Base-by-base conservation (phyloP, 2,113 vertebrate genomes). In the Grammomys surdaster region DNA sequence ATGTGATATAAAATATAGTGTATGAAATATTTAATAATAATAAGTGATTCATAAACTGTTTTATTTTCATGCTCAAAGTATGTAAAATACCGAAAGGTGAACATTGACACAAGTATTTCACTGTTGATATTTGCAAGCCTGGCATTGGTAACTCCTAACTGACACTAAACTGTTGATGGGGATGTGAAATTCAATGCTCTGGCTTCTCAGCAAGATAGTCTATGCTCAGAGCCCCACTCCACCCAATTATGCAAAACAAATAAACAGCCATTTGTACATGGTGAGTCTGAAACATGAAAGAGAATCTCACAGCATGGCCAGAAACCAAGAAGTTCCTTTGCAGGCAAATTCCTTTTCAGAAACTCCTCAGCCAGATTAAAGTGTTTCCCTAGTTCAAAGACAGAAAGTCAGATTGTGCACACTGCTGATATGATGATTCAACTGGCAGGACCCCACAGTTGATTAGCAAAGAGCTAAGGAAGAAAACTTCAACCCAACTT, bases 301-400 rank as follows among this genome's bases (percentile, higher is more conserved):
- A 63, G 73, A 95, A 96, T 90, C 40, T 48, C 40, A 70, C 58
- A 75, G 80, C 86, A 90, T 31, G 80, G n/a, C 51, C n/a, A 81
- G 65, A 93, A 94, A 70, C 43, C 70, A 85, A 92, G 60, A 33
- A 8, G 22, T 73, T 90, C 48, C 4, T 76, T 88, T 69, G 80
- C 5, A 80, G 54, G 40, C 3, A 92, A 92, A 92, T 94, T 85
- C 76, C 36, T 70, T 70, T 95, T 90, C 7, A 67, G 73, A 80
- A 92, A 67, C 5, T 69, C 13, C 46, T 63, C 81, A 31, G 56
- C 11, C 81, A 90, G 70, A 96, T 95, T 75, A 86, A 95, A 84
- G 76, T 78, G 31, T 91, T 91, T 77, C 73, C n/a, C 58, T 86
- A 90, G 82, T 89, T 95, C 72, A 94, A 91, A 92, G 78, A 40